A percentile compares a stretch with the other conserved stretches of the same genome.
These are phyloP conservation scores for Aricia agestis DNA, from an alignment of 1,140 invertebrate species.

Conservation along the genomic window DNA sequence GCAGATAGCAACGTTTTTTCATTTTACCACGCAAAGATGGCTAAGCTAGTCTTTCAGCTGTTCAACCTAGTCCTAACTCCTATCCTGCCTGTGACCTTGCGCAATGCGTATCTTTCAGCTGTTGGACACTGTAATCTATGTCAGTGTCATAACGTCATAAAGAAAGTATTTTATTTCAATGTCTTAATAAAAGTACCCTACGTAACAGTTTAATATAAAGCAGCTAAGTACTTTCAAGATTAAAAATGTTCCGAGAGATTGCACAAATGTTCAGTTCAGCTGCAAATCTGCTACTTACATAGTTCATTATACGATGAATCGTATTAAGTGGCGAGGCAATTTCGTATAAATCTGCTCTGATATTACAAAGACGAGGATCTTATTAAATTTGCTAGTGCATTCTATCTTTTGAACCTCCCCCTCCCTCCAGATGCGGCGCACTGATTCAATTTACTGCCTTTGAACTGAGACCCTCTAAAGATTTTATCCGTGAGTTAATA, in stretches of 20 bases:
- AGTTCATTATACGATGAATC: conserved; percentile 15
- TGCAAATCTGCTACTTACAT: conserved; percentile 14
- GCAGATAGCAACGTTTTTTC: too few species aligned
- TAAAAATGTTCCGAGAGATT: conserved; percentile 14
- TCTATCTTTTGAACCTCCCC: conserved; percentile 26
- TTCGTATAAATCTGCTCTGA: conserved; percentile 13
- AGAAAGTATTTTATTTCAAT: background rate
- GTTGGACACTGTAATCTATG: too few species aligned
- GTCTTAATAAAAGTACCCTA: background rate
- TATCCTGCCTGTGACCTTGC: too few species aligned
- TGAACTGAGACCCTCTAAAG: conserved; percentile 28
- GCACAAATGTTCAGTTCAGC: conserved; percentile 12
- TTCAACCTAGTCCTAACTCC: too few species aligned
- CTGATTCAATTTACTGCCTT: conserved; percentile 33
- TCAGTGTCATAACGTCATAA: too few species aligned
- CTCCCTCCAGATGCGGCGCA: conserved; percentile 21
- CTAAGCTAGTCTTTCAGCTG: too few species aligned
- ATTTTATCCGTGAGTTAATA: conserved; percentile 28
- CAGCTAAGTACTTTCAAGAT: background rate
- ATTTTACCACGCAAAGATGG: too few species aligned
- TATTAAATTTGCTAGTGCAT: conserved; percentile 24
- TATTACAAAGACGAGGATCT: conserved; percentile 22
- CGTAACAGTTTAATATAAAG: background rate
- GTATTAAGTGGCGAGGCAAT: conserved; percentile 16
- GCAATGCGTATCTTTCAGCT: too few species aligned